Evolutionary conservation across 2,113 vertebrate species (phyloP).

Genomic region (Acrocephalus arundinaceus): DNA sequence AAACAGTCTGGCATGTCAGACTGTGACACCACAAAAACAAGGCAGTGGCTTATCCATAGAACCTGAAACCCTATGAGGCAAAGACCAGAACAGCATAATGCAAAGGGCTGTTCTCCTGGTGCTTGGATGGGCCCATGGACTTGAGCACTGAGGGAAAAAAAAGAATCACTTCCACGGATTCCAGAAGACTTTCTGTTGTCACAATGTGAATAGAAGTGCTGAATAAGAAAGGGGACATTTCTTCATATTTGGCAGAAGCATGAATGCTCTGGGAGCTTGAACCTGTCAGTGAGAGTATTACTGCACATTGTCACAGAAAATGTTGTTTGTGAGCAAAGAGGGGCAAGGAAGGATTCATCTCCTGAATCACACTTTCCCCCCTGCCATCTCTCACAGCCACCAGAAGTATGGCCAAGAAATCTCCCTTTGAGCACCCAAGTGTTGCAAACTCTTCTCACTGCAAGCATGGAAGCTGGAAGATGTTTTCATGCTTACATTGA

Average conservation of each 20-base stretch:
- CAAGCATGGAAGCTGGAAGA: neutral
- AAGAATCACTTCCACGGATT: neutral
- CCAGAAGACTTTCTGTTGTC: neutral
- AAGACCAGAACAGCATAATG: neutral
- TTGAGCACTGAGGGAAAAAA: neutral
- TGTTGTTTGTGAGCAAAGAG: neutral
- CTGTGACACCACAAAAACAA: neutral
- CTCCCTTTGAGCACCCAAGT: neutral
- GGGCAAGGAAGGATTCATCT: neutral
- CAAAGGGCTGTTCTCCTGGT: neutral
- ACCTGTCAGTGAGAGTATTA: neutral
- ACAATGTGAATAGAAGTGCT: neutral
- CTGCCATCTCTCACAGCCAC: neutral
- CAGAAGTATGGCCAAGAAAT: neutral
- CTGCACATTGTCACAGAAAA: neutral
- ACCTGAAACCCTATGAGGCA: neutral
- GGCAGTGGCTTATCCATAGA: no score
- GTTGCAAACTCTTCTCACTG: neutral
- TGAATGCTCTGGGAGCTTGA: neutral
- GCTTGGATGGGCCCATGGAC: neutral
- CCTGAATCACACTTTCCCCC: fast-evolving
- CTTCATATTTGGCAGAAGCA: neutral
- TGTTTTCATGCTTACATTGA: neutral
- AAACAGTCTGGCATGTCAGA: neutral
- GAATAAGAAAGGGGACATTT: neutral